Evolutionary conservation across 2,888 invertebrate species (phyloP).

Genomic region (Eucera pruinosa): DNA sequence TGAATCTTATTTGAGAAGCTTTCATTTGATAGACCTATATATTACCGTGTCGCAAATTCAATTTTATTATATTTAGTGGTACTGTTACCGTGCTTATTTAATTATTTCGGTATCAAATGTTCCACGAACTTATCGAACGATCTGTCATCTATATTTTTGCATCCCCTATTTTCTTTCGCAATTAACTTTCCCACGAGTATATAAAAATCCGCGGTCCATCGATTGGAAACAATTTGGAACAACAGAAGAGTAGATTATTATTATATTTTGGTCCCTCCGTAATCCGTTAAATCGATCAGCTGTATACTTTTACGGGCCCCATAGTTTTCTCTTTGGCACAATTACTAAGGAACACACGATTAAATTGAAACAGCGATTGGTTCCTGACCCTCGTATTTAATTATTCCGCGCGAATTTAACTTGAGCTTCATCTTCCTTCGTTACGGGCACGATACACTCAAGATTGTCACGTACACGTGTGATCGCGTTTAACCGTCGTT

Average conservation of each 20-base stretch:
- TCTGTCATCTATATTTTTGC: too few species aligned
- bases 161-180: too few species aligned
- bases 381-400: conserved; percentile 43
- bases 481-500: neutral
- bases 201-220: neutral
- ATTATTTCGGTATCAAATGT: too few species aligned
- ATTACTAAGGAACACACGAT: conserved; percentile 71
- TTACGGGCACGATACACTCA: conserved; percentile 8
- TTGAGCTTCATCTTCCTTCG: conserved; percentile 34
- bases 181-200: too few species aligned
- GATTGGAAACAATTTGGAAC: conserved; percentile 25
- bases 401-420: conserved; percentile 1
- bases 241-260: conserved; percentile 29
- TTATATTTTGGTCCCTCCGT: conserved; percentile 68
- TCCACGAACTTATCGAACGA: too few species aligned
- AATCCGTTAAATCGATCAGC: conserved; percentile 58
- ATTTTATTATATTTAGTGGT: too few species aligned
- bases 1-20: too few species aligned
- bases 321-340: conserved; percentile 73
- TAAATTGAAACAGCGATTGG: conserved; percentile 63
- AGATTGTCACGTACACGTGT: conserved; percentile 24
- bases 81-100: too few species aligned
- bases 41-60: too few species aligned
- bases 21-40: too few species aligned
- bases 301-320: conserved; percentile 70